Evolutionary conservation across 30 jellyfish, hydroid and myxozoan species (phyloP), one percentile per base, ranked within the genome.

Genomic region (Rhopilema esculentum): DNA sequence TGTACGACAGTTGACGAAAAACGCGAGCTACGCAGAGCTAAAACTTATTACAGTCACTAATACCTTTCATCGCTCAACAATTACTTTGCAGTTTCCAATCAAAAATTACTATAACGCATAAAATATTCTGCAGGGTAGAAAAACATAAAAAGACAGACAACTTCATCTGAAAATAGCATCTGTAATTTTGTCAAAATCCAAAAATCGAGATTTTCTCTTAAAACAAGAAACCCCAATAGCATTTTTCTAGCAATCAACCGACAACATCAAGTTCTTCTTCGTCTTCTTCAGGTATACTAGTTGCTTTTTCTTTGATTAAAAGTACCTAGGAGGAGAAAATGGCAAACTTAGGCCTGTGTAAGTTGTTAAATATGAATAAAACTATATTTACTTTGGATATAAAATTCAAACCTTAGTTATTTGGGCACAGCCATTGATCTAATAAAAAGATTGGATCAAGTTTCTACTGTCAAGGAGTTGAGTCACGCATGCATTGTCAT

Each of bases 241-340:
- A 26, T 26, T n/a, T 66, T 25, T 15, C 30, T 27, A 8, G 23
- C 49, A 40, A 85, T 75, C 61, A 85, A 30, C 88, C 77, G 8
- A 85, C 94, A 29, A 85, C 94, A 64, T 85, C 94, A 7, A 85
- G 88, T 74, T 85, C 94, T 75, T 85, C 94, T 74, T 85, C 94
- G 48, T 85, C 94, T 57, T 85, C 94, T 73, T 85, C 94, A 27
- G 57, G 83, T 32, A 72, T 18, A 0, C 40, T 23, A 8, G 88
- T 1, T 9, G 61, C 64, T 33, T 85, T 84, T 85, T 85, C 94
- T 24, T 85, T 85, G 31, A 85, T 65, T 40, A 78, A 67, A 27
- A 85, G 85, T 7, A 85, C 88, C 94, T 85, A 48, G 72, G 57
- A 82, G 7, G 24, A 6, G 20, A 77, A 77, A 57, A n/a, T 48